A percentile compares a stretch with the other conserved stretches of the same genome.
Evolutionary conservation across 2,888 invertebrate species (phyloP).

Genomic region (Epirrita christyi): DNA sequence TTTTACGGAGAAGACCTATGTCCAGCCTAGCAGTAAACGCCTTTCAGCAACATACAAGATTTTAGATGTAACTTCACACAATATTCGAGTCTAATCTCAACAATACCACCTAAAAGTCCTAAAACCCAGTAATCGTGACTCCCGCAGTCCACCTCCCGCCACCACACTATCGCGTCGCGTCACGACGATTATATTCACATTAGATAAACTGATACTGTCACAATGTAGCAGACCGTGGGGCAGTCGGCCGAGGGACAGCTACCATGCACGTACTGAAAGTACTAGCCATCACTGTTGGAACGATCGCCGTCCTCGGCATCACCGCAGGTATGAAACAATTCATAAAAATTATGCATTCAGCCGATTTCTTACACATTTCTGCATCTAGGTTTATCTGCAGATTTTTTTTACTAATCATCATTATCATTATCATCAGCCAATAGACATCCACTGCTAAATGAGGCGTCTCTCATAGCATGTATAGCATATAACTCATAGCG

Average conservation of each 20-base stretch:
- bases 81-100: neutral
- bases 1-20: no score
- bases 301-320: constrained; percentile 53
- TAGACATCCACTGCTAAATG: no score
- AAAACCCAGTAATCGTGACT: neutral
- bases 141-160: constrained; percentile 7
- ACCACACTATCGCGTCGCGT: constrained; percentile 8
- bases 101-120: neutral
- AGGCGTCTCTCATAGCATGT: no score
- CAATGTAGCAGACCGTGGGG: constrained; percentile 7
- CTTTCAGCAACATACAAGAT: no score
- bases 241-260: constrained; percentile 29
- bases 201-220: constrained; percentile 4
- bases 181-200: constrained; percentile 19
- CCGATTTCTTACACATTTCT: no score
- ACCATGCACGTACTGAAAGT: constrained; percentile 52
- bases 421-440: no score
- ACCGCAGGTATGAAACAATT: constrained; percentile 55
- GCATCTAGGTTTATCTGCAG: no score
- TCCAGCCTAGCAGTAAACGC: no score
- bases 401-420: no score
- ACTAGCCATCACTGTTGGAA: constrained; percentile 48
- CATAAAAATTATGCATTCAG: neutral
- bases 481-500: no score
- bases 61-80: no score